Conservation (phyloP, 1,140 invertebrate genomes). For the Cydia strobilella region DNA sequence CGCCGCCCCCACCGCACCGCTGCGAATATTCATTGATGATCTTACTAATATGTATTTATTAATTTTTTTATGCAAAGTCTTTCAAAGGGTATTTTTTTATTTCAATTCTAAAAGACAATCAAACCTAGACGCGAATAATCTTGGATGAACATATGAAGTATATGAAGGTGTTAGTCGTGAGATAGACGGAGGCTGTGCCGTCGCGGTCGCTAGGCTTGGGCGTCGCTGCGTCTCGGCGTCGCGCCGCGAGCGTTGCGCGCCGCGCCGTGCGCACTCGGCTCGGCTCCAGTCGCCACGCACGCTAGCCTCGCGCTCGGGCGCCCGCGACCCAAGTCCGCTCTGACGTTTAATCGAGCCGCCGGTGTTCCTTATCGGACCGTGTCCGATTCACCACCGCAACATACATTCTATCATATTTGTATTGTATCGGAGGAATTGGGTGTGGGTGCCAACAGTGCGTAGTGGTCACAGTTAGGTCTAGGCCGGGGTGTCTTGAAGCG, state of each 20-base stretch:
- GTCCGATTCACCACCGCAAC: slow-evolving; percentile 51
- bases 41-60: slow-evolving; percentile 60
- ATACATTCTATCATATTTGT: slow-evolving; percentile 59
- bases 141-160: neutral
- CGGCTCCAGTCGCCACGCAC: slow-evolving; percentile 64
- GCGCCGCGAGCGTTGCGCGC: slow-evolving; percentile 63
- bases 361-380: slow-evolving; percentile 61
- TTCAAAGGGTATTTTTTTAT: slow-evolving; percentile 38
- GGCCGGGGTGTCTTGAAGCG: slow-evolving; percentile 46
- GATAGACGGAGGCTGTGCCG: slow-evolving; percentile 62
- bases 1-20: slow-evolving; percentile 61
- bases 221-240: slow-evolving; percentile 76
- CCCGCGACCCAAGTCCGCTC: slow-evolving; percentile 74
- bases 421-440: slow-evolving; percentile 33
- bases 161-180: slow-evolving; percentile 27
- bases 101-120: neutral
- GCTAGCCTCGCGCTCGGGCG: slow-evolving; percentile 52
- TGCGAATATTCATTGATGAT: slow-evolving; percentile 76
- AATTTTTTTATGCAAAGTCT: slow-evolving; percentile 43
- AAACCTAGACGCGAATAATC: neutral
- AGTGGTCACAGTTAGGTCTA: slow-evolving; percentile 42
- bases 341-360: slow-evolving; percentile 71
- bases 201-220: slow-evolving; percentile 69
- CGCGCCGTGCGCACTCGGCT: slow-evolving; percentile 61
- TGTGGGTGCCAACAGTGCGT: slow-evolving; percentile 40